Conservation (phyloP, 2,113 vertebrate species). For the Jaculus jaculus region DNA sequence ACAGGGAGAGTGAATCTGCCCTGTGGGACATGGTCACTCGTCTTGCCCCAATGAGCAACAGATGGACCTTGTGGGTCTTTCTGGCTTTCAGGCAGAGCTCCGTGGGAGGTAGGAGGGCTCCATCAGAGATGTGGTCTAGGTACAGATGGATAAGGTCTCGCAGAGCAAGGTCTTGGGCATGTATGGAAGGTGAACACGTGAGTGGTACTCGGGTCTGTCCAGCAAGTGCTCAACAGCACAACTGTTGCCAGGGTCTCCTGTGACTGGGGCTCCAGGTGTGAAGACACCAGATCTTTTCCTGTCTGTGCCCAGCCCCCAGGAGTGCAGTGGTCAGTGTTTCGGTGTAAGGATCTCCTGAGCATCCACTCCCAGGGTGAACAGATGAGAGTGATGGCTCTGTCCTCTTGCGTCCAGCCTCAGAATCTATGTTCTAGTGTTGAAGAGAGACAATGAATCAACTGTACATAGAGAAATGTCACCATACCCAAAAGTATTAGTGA, state of each 20-base stretch:
- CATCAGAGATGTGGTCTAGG: too few species aligned
- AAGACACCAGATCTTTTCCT: not conserved
- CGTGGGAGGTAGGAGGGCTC: not conserved
- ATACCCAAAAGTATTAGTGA: not conserved
- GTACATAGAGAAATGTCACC: not conserved
- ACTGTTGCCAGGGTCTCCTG: too few species aligned
- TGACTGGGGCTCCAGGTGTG: not conserved
- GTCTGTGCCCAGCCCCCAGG: not conserved
- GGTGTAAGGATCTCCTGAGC: rapidly evolving
- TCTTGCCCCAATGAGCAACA: rapidly evolving
- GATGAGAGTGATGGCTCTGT: not conserved
- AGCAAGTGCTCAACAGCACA: not conserved
- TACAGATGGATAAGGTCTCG: not conserved
- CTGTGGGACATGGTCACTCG: not conserved
- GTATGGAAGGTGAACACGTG: too few species aligned
- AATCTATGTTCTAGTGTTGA: not conserved
- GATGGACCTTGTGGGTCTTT: rapidly evolving
- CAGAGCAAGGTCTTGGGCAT: not conserved
- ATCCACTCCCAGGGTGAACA: rapidly evolving
- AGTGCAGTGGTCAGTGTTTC: rapidly evolving
- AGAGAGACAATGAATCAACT: not conserved
- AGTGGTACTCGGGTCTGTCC: not conserved
- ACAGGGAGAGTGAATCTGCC: not conserved
- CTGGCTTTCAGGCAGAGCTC: too few species aligned
- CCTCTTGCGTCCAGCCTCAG: too few species aligned